Base-by-base conservation (phyloP, 2,888 invertebrate species). In the Temnothorax ravouxi region DNA sequence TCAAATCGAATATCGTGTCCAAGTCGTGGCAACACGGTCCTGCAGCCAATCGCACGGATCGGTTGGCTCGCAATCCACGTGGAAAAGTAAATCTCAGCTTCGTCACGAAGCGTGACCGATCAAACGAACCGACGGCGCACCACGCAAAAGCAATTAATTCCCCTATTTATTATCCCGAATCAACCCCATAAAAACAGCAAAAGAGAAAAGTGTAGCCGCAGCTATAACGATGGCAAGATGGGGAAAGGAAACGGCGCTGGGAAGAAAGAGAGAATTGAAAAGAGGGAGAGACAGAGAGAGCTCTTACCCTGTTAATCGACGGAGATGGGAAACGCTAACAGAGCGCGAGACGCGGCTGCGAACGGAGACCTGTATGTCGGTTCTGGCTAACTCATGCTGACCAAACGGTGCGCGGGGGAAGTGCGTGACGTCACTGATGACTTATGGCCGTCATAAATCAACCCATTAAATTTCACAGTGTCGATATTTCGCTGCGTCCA, bases 381-480 rank as follows among this genome's bases (percentile, higher is more conserved):
- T 82, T 72, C 83, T 80, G 80, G 74, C 75, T 59, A 67, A 82
- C 72, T 69, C 79, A 72, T 81, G 81, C 77, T 88, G 83, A 75
- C 74, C 83, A 84, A 88, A 81, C 86, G 76, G 80, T 71, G 81
- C 67, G 83, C 88, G 80, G 87, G 87, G 86, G 84, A 86, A 87
- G 86, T 89, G 87, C 88, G 87, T 91, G 89, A 91, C 90, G 91
- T 92, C 91, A 89, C 88, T 82, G 89, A 86, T 93, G 92, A 93
- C 93, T 93, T 93, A 93, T 91, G 90, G 86, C 89, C 85, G 76
- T 87, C 89, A 92, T 93, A 93, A 93, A 93, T 93, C 93, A 93
- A 91, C 69, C 91, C 91, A 92, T 93, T 91, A 92, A 92, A 93
- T 92, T 93, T 92, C 89, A 91, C 90, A 91, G 89, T 91, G 89